phyloP scores from a whole-genome alignment of 2,888 invertebrate species.

The Pimpla rufipes region DNA sequence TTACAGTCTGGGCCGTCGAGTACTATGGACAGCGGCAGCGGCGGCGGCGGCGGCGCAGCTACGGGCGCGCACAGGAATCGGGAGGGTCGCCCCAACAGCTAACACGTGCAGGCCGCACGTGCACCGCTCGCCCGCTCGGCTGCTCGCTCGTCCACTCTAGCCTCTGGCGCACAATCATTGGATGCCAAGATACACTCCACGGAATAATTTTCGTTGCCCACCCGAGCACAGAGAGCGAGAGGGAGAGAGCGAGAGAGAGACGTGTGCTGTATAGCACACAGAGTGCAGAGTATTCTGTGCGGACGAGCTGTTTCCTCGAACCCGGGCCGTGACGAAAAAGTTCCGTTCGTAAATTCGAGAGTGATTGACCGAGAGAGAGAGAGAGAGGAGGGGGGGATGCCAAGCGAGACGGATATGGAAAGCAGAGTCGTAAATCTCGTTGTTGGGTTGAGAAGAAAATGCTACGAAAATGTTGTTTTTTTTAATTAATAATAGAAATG shows the following conservation, averaged over 20 bases:
- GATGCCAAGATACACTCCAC: conserved; percentile 84
- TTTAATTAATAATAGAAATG: no score
- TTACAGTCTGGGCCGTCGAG: conserved; percentile 76
- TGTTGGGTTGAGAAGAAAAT: no score
- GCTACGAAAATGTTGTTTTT: no score
- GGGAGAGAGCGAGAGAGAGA: neutral
- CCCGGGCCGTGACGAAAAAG: conserved; percentile 54
- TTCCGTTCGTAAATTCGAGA: conserved; percentile 31
- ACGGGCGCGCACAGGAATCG: conserved; percentile 75
- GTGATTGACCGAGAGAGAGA: conserved; percentile 23
- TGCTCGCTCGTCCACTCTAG: conserved; percentile 80
- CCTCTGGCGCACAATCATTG: conserved; percentile 84
- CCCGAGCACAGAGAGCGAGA: conserved; percentile 46
- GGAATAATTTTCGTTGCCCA: conserved; percentile 82
- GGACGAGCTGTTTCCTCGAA: conserved; percentile 65
- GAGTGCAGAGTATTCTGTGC: conserved; percentile 39
- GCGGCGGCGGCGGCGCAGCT: conserved; percentile 1
- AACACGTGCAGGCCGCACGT: conserved; percentile 85
- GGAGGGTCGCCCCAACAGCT: conserved; percentile 83
- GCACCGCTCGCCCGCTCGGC: conserved; percentile 77
- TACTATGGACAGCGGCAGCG: neutral
- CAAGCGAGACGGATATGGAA: conserved; percentile 28
- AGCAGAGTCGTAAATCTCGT: no score
- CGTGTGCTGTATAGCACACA: conserved; percentile 17
- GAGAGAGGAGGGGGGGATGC: neutral